Evolutionary conservation across 2,113 vertebrate species (phyloP).

Genomic region (Symphodus melops): DNA sequence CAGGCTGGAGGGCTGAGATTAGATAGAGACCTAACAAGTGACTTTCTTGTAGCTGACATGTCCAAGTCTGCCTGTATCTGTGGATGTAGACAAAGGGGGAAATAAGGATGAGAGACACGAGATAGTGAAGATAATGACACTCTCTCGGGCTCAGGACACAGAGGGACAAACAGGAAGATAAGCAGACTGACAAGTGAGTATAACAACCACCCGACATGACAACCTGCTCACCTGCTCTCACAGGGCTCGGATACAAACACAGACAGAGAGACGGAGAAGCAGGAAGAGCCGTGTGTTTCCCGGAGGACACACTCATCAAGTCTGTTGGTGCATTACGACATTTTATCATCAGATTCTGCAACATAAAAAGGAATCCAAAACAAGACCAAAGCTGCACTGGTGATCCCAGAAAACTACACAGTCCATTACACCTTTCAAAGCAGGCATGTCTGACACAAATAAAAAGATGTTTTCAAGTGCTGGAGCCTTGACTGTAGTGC

Average conservation of each 20-base stretch:
- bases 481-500: too few relatives aligned
- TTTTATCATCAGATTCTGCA: not conserved
- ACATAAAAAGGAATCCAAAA: not conserved
- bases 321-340: not conserved
- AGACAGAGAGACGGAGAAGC: conserved; percentile 1
- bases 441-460: not conserved
- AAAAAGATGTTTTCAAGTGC: too few relatives aligned
- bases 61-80: conserved; percentile 34
- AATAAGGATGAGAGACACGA: conserved; percentile 24
- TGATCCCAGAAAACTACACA: not conserved
- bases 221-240: conserved; percentile 37
- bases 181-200: conserved; percentile 40
- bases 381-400: not conserved
- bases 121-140: conserved; percentile 55
- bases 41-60: conserved; percentile 54
- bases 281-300: not conserved
- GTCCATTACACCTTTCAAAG: not conserved
- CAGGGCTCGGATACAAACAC: conserved; percentile 42
- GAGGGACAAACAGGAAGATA: conserved; percentile 60
- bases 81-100: conserved; percentile 58
- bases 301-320: not conserved
- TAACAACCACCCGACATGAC: conserved; percentile 49
- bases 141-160: conserved; percentile 52
- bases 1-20: conserved; percentile 52
- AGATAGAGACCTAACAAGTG: conserved; percentile 59